phyloP scores from a whole-genome alignment of 2,888 invertebrate genomes.

The Callosobruchus maculatus region DNA sequence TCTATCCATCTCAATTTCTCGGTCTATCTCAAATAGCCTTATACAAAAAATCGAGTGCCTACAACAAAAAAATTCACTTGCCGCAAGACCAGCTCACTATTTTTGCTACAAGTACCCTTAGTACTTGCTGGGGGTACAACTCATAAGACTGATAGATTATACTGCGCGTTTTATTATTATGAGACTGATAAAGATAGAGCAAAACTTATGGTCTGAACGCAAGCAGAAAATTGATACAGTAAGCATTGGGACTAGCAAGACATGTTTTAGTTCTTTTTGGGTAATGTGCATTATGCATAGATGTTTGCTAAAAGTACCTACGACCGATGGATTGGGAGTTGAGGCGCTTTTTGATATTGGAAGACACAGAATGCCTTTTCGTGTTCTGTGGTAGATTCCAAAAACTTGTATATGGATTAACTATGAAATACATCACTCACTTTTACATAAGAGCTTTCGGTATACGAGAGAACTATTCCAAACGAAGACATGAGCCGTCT shows the following conservation, averaged over 20 bases:
- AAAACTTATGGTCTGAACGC: constrained; percentile 14
- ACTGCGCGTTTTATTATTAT: constrained; percentile 32
- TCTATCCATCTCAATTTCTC: not conserved
- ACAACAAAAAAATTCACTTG: constrained; percentile 30
- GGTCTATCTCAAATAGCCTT: not conserved
- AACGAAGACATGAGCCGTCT: too few relatives aligned
- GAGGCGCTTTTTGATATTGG: too few relatives aligned
- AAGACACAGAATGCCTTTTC: too few relatives aligned
- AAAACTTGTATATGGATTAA: too few relatives aligned
- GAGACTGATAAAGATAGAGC: constrained; percentile 36
- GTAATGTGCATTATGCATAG: too few relatives aligned
- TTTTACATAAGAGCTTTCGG: too few relatives aligned
- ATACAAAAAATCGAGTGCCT: constrained; percentile 36
- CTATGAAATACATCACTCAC: too few relatives aligned
- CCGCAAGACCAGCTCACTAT: constrained; percentile 33
- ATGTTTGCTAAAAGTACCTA: too few relatives aligned
- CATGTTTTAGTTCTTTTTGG: not conserved
- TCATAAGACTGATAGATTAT: constrained; percentile 48
- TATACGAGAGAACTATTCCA: too few relatives aligned
- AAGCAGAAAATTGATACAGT: not conserved
- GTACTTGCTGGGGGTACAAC: constrained; percentile 44
- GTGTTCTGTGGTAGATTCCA: too few relatives aligned
- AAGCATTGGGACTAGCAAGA: not conserved
- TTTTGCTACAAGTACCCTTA: constrained; percentile 38
- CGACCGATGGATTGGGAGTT: too few relatives aligned